Evolutionary conservation across 2,888 invertebrate genomes (phyloP).

Genomic region (Caprella mutica): DNA sequence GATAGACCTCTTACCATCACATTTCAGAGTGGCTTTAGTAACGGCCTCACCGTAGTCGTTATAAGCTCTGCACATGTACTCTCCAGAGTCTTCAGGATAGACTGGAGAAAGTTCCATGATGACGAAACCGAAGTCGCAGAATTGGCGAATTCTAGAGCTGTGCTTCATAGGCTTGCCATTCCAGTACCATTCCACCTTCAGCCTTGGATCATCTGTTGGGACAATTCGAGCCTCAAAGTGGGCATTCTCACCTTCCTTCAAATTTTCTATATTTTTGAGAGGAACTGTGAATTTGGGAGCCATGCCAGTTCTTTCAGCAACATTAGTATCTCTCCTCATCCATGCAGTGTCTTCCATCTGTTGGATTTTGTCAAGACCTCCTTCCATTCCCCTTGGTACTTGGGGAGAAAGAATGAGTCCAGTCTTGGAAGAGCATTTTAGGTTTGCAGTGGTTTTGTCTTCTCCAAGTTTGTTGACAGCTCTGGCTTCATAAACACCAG

Average conservation of each 20-base stretch:
- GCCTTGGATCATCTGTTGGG: slow-evolving; percentile 79
- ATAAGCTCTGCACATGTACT: slow-evolving; percentile 58
- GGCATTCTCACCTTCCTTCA: slow-evolving; percentile 80
- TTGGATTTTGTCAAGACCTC: slow-evolving; percentile 83
- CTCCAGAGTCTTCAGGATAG: slow-evolving; percentile 87
- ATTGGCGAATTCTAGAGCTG: slow-evolving; percentile 86
- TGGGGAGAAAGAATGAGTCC: slow-evolving; percentile 84
- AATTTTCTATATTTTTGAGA: slow-evolving; percentile 68
- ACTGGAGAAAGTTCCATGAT: slow-evolving; percentile 94
- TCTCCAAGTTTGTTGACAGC: slow-evolving; percentile 83
- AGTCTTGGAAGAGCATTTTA: slow-evolving; percentile 77
- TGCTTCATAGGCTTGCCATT: slow-evolving; percentile 77
- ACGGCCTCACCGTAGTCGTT: slow-evolving; percentile 86
- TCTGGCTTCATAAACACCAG: slow-evolving; percentile 83
- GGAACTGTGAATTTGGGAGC: slow-evolving; percentile 85
- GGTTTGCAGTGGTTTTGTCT: slow-evolving; percentile 68
- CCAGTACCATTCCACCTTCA: slow-evolving; percentile 87
- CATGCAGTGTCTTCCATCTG: slow-evolving; percentile 80
- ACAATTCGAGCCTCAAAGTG: slow-evolving; percentile 81
- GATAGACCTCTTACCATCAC: slow-evolving; percentile 61
- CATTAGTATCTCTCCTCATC: slow-evolving; percentile 58
- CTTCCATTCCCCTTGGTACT: slow-evolving; percentile 87
- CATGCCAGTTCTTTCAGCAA: slow-evolving; percentile 63
- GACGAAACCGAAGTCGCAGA: slow-evolving; percentile 96
- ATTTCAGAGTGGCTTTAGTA: slow-evolving; percentile 38